Conservation (phyloP, 1,140 invertebrate species). For the Leptinotarsa defecta region DNA sequence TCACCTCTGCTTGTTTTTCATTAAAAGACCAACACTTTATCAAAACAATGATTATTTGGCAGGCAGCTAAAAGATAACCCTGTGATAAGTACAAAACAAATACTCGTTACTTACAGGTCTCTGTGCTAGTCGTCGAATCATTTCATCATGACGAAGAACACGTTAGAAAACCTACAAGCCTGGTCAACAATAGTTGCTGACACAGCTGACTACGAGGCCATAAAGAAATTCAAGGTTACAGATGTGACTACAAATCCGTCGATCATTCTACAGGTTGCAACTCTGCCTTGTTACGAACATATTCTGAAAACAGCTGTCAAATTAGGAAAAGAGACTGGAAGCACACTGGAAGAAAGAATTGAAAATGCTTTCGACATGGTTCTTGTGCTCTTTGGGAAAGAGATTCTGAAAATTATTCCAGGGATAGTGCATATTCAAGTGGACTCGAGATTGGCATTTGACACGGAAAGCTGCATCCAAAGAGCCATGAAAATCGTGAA, state of each 20-base stretch:
- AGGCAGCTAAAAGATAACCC: no score
- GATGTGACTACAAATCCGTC: slow-evolving; percentile 99
- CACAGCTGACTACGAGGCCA: slow-evolving; percentile 97
- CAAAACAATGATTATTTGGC: no score
- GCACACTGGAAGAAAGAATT: slow-evolving; percentile 71
- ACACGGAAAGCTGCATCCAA: slow-evolving; percentile 85
- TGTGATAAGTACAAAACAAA: no score
- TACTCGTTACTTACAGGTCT: no score
- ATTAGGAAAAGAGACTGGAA: slow-evolving; percentile 78
- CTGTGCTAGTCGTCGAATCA: no score
- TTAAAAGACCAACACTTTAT: no score
- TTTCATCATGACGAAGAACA: not conserved
- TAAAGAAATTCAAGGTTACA: slow-evolving; percentile 94
- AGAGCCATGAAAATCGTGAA: slow-evolving; percentile 88
- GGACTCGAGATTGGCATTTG: slow-evolving; percentile 95
- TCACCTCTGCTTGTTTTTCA: no score
- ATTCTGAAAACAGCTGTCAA: slow-evolving; percentile 88
- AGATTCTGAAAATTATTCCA: slow-evolving; percentile 97
- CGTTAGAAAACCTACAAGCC: not conserved
- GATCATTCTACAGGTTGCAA: slow-evolving; percentile 90
- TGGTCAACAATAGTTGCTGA: slow-evolving; percentile 90
- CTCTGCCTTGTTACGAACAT: slow-evolving; percentile 86
- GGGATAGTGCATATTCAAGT: slow-evolving; percentile 98
- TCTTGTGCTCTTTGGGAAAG: slow-evolving; percentile 92
- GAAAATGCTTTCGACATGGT: slow-evolving; percentile 87